Evolutionary conservation across 2,113 vertebrate species (phyloP).

Genomic region (Bettongia penicillata): DNA sequence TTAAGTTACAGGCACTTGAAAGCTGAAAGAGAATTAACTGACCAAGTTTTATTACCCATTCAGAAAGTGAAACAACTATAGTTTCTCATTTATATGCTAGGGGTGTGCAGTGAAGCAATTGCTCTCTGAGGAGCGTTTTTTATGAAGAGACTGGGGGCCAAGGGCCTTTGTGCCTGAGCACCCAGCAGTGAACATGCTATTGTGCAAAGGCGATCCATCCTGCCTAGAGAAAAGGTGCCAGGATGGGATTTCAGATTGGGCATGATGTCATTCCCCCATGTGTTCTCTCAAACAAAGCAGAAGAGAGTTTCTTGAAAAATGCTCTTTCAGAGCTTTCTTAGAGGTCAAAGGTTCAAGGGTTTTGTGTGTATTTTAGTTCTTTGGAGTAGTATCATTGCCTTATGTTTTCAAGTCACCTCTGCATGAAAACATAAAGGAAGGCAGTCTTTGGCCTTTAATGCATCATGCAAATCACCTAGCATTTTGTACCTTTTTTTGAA

Average conservation of each 20-base stretch:
- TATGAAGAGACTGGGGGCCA: background rate
- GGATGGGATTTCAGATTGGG: constrained; percentile 60
- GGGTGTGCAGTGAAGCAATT: background rate
- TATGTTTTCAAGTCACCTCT: background rate
- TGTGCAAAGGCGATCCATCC: constrained; percentile 57
- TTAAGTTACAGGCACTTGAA: background rate
- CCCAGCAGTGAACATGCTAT: constrained; percentile 58
- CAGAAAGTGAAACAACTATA: constrained; percentile 2
- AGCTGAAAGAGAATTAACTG: background rate
- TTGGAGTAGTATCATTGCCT: background rate
- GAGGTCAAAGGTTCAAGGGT: constrained; percentile 34
- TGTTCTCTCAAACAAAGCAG: constrained; percentile 41
- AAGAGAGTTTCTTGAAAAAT: constrained; percentile 49
- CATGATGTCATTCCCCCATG: constrained; percentile 69
- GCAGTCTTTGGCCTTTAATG: background rate
- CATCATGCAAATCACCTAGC: background rate
- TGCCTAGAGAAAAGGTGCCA: constrained; percentile 36
- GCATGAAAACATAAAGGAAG: background rate
- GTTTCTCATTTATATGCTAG: constrained; percentile 32
- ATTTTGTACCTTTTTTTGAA: rapidly evolving
- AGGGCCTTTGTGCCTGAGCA: constrained; percentile 26
- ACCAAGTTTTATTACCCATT: background rate
- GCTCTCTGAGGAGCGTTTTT: constrained; percentile 11
- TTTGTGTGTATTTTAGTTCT: background rate
- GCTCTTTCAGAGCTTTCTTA: background rate